Conservation (phyloP, 2,888 invertebrate species). For the Heliconius charithonia region DNA sequence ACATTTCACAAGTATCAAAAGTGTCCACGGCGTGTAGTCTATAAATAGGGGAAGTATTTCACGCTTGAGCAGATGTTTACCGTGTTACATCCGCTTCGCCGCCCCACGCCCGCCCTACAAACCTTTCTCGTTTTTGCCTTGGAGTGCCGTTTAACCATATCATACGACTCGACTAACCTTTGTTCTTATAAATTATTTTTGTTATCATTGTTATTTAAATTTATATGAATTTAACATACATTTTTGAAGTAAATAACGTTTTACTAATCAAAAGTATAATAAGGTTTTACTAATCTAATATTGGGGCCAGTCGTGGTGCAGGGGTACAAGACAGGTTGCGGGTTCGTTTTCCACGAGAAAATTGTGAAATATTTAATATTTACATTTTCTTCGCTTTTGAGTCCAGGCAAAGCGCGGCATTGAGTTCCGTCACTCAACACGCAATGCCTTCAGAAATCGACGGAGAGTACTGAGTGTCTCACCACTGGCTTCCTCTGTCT, state of each 20-base stretch:
- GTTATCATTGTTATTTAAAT: not conserved
- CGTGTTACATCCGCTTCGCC: constrained; percentile 68
- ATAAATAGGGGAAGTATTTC: constrained; percentile 67
- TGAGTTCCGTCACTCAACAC: too few species aligned
- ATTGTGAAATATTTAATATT: too few species aligned
- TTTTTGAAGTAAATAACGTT: not conserved
- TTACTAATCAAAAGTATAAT: not conserved
- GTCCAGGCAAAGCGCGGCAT: too few species aligned
- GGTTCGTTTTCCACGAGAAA: too few species aligned
- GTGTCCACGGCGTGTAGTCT: constrained; percentile 43
- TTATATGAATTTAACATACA: too few species aligned
- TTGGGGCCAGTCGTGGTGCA: not conserved
- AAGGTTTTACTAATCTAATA: constrained; percentile 1
- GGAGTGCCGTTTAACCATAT: constrained; percentile 29
- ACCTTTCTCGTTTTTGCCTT: constrained; percentile 38
- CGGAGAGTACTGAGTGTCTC: too few species aligned
- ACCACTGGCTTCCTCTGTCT: too few species aligned
- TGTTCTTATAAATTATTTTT: not conserved
- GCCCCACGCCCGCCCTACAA: constrained; percentile 53
- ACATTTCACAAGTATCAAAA: constrained; percentile 45
- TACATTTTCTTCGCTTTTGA: too few species aligned
- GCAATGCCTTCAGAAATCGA: too few species aligned
- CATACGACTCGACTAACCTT: constrained; percentile 12
- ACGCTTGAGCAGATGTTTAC: constrained; percentile 61
- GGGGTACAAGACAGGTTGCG: too few species aligned